These are phyloP conservation scores for Galagoides demidoff DNA, from an alignment of 2,797 vertebrate genomes.

Conservation along the genomic window DNA sequence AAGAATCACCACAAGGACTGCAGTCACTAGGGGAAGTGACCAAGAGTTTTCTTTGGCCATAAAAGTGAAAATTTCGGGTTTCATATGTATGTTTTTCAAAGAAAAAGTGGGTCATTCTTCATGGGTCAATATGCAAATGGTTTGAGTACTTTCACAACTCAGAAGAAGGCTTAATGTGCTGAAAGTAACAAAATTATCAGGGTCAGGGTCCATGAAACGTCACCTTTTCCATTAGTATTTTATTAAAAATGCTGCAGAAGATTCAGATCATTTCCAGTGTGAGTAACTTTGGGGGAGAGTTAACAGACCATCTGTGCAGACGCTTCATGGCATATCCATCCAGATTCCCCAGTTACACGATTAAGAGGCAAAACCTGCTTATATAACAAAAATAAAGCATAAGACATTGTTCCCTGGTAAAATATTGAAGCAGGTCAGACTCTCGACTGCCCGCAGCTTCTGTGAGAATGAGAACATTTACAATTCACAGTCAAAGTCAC, in stretches of 20 bases:
- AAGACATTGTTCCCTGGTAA: accelerated
- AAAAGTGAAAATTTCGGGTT: background rate
- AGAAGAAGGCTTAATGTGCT: no score
- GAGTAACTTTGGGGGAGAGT: background rate
- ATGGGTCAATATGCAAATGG: background rate
- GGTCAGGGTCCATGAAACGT: background rate
- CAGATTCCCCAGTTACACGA: accelerated
- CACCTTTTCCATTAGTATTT: constrained; percentile 34
- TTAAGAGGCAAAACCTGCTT: accelerated
- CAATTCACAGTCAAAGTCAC: background rate
- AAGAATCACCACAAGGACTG: background rate
- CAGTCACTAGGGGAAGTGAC: background rate
- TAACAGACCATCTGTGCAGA: accelerated
- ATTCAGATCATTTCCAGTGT: background rate
- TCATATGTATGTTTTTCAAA: constrained; percentile 29
- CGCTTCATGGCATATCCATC: accelerated
- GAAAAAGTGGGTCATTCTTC: background rate
- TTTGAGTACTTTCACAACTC: background rate
- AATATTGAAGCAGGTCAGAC: background rate
- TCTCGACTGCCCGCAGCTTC: no score
- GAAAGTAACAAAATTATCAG: background rate
- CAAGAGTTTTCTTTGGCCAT: constrained; percentile 10
- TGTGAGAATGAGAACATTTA: accelerated
- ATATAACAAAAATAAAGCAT: accelerated
- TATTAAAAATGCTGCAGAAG: background rate